Percentiles rank a stretch among this genome's conserved stretches.
These are phyloP conservation scores for Brenthis hecate DNA, from an alignment of 2,888 invertebrate species.

Conservation along the genomic window DNA sequence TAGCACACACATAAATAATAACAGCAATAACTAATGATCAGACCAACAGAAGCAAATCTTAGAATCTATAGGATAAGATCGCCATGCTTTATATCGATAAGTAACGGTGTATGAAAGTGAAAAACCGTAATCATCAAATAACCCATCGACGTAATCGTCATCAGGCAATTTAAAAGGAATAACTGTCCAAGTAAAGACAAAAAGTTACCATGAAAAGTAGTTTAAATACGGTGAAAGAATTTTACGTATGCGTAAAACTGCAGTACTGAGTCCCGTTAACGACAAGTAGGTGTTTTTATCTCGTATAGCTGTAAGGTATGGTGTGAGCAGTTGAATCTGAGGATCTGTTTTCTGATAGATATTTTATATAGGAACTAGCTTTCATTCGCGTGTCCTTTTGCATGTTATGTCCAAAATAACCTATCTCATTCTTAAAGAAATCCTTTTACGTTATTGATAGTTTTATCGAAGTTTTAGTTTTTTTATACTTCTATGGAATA, in stretches of 20 bases:
- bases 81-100: background rate
- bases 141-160: constrained; percentile 31
- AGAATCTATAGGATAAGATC: background rate
- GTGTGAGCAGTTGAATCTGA: constrained; percentile 5
- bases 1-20: too few species aligned
- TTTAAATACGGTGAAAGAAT: constrained; percentile 24
- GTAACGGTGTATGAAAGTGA: constrained; percentile 27
- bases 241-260: constrained; percentile 26
- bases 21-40: too few species aligned
- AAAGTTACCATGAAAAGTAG: background rate
- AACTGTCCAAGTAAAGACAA: constrained; percentile 24
- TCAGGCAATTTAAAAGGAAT: constrained; percentile 33
- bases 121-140: constrained; percentile 32
- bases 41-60: too few species aligned
- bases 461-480: too few species aligned
- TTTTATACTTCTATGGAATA: too few species aligned
- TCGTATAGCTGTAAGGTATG: constrained; percentile 8
- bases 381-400: too few species aligned
- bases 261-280: constrained; percentile 22
- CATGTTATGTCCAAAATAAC: too few species aligned
- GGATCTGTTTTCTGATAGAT: constrained; percentile 1
- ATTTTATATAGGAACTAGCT: too few species aligned
- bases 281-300: constrained; percentile 21
- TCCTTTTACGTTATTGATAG: too few species aligned
- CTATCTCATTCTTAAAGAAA: too few species aligned